Evolutionary conservation across 2,113 vertebrate genomes (phyloP), one percentile per base, ranked within the genome.

Genomic region (Apteryx mantelli): DNA sequence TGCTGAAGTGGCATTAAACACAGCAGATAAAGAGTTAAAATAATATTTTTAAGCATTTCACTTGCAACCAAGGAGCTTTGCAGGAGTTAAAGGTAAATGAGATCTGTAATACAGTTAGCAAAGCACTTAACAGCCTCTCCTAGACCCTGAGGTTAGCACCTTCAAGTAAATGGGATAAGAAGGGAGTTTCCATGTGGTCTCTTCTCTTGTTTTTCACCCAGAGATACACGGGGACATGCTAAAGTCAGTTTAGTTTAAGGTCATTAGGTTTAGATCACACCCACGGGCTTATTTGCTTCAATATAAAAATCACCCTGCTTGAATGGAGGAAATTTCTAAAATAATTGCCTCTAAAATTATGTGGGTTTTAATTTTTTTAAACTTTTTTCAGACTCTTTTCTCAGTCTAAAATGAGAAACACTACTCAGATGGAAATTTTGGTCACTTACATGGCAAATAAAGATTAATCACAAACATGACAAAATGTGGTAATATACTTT

Each of bases 51-150:
- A 5, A 78, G 71, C 50, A 11, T 81, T 64, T 61, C 82, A 14
- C 44, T 70, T 69, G 55, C 53, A 83, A 36, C 71, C 1, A n/a
- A 78, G 82, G 44, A 58, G 88, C 36, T 68, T 86, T 92, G 66
- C 6, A 69, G 71, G 81, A 69, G 91, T 87, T 95, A 87, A 40
- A 75, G 52, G 53, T 32, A 56, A 82, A 76, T 15, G 34, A 70
- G 56, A 79, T 42, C 50, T 25, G 19, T 78, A 71, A 78, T 61
- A 38, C 55, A 50, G 64, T 86, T 89, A 83, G 63, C 82, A 36
- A 82, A 94, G 89, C 38, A 89, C 76, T 91, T 88, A 88, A 83
- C 50, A 56, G 36, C 89, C 94, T 95, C 82, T 13, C 84, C 87
- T 55, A 71, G 82, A 28, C 93, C 56, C 66, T 7, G 81, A 88